Evolutionary conservation across 2,113 vertebrate genomes (phyloP).

Genomic region (Diphyllodes magnificus): DNA sequence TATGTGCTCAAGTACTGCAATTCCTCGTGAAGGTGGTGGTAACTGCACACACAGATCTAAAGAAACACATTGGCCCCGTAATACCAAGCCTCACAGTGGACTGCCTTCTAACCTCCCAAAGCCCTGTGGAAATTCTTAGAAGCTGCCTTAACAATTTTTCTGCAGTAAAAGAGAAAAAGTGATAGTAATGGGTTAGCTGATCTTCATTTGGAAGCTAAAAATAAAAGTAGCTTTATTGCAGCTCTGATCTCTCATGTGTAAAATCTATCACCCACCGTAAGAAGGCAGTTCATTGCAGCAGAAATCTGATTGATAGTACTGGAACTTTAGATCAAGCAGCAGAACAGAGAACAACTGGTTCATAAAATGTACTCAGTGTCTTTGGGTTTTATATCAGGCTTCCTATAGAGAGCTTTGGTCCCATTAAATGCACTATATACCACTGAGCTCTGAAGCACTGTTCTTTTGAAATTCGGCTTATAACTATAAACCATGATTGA

Average conservation of each 20-base stretch:
- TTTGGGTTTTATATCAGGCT: constrained; percentile 46
- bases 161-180: constrained; percentile 47
- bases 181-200: constrained; percentile 44
- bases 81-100: constrained; percentile 31
- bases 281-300: constrained; percentile 52
- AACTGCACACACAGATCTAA: constrained; percentile 20
- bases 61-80: constrained; percentile 31
- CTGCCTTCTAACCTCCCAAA: constrained; percentile 43
- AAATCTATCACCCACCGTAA: constrained; percentile 61
- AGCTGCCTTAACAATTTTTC: constrained; percentile 53
- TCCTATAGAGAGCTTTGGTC: constrained; percentile 56
- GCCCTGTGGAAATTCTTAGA: constrained; percentile 51
- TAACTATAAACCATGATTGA: constrained; percentile 62
- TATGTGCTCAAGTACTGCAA: neutral
- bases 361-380: constrained; percentile 59
- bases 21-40: neutral
- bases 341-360: constrained; percentile 60
- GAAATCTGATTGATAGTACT: constrained; percentile 56
- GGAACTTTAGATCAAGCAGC: constrained; percentile 56
- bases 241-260: constrained; percentile 59
- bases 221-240: constrained; percentile 65
- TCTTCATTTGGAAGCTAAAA: constrained; percentile 64
- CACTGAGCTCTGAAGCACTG: constrained; percentile 43
- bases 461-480: constrained; percentile 57
- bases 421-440: constrained; percentile 53